Base-by-base conservation (phyloP, 2,797 vertebrate genomes). In the Mus spretus region DNA sequence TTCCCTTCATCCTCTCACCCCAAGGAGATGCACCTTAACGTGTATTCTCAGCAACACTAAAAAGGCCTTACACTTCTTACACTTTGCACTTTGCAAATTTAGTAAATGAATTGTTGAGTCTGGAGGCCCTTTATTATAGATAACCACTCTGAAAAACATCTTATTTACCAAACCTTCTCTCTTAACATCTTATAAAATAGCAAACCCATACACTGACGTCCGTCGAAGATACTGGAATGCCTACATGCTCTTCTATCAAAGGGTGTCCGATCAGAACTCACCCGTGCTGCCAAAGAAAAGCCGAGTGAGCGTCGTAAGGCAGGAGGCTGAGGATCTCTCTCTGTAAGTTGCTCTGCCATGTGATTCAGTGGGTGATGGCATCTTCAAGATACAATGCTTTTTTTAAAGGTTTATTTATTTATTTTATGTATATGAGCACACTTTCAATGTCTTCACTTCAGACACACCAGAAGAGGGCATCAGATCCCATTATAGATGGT, bases 231-330 rank as follows among this genome's bases (percentile, higher is more conserved):
- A 99, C 98, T 99, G 99, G 99, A 99, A 99, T 0, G 99, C 99
- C 93, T 99, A 99, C 98, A 99, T 99, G 99, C 98, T 99, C 88
- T 99, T 99, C 97, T 99, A 99, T 98, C 99, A 99, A 98, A 99
- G 99, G 86, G 99, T 99, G 74, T 99, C 99, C 0, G 99, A 99
- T 95, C 99, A 99, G 97, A 99, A 99, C 98, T 99, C 99, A 0
- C 99, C 99, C 0, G 99, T 99, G 55, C 97, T 99, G 55, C 99
- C 99, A 97, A 99, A 99, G 98, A 99, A 99, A 97, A 99, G 99
- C 97, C 96, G 99, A 85, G 99, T 99, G 97, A 99, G 99, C 24
- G 99, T 99, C 65, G 99, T 99, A 97, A 99, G 99, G 55, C 99
- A 99, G 93, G 99, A 99, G 88, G 99, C 99, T 0, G 99, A 99